Conservation (phyloP, 2,797 vertebrate species). For the Paguma larvata region DNA sequence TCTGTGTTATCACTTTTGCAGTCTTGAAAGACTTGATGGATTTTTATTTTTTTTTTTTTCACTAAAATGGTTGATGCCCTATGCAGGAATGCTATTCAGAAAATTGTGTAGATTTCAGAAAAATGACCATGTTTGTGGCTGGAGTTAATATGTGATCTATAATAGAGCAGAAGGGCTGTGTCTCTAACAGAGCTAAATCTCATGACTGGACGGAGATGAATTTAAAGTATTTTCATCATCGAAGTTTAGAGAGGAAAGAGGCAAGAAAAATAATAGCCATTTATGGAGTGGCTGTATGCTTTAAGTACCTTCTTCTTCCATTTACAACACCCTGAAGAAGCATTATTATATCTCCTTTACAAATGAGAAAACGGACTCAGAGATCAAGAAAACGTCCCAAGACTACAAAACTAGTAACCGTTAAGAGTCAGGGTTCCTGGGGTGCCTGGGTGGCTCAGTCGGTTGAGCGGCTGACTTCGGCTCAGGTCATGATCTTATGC, state of each 20-base stretch:
- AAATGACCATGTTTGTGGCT: slow-evolving; percentile 15
- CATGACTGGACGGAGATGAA: not conserved
- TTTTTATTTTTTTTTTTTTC: slow-evolving; percentile 6
- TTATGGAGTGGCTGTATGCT: not conserved
- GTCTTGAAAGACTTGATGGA: not conserved
- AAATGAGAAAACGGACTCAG: not conserved
- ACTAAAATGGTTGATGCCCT: not conserved
- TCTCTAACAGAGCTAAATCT: not conserved
- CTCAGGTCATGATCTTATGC: too few species aligned
- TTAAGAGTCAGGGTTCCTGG: not conserved
- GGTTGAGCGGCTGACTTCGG: too few species aligned
- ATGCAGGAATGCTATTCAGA: not conserved
- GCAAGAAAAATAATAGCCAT: not conserved
- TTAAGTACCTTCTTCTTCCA: slow-evolving; percentile 6
- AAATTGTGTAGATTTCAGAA: slow-evolving; percentile 23
- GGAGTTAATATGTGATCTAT: not conserved
- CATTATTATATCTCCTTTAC: not conserved
- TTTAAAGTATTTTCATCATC: not conserved
- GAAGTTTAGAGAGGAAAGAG: not conserved
- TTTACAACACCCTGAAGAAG: not conserved
- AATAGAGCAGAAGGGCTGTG: not conserved
- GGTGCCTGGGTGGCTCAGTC: not conserved
- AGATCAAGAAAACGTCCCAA: not conserved
- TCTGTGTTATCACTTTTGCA: not conserved
- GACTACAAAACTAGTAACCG: not conserved